A percentile compares a stretch with the other conserved stretches of the same genome.
phyloP scores from a whole-genome alignment of 2,888 invertebrate species.

The Xylophagus ater region DNA sequence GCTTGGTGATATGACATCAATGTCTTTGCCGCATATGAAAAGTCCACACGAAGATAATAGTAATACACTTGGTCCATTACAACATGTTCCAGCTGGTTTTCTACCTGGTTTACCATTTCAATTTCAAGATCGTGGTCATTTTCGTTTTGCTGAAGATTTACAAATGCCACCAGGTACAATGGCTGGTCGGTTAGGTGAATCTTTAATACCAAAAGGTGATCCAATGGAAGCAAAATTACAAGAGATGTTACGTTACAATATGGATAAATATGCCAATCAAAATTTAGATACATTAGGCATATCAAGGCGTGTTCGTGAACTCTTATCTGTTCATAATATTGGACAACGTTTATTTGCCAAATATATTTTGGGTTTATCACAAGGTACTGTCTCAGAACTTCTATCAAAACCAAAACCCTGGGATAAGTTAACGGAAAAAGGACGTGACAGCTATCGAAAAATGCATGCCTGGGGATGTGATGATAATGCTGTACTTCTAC shows the following conservation, averaged over 20 bases:
- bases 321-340: slow-evolving; percentile 94
- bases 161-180: slow-evolving; percentile 70
- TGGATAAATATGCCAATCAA: slow-evolving; percentile 90
- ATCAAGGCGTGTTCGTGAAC: slow-evolving; percentile 81
- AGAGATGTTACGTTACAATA: slow-evolving; percentile 88
- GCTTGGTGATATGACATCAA: slow-evolving; percentile 22
- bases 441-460: slow-evolving; percentile 96
- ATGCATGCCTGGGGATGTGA: slow-evolving; percentile 99
- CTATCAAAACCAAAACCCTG: slow-evolving; percentile 98
- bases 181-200: slow-evolving; percentile 76
- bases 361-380: slow-evolving; percentile 90
- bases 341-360: slow-evolving; percentile 98
- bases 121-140: slow-evolving; percentile 70
- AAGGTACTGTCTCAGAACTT: slow-evolving; percentile 96
- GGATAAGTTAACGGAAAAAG: slow-evolving; percentile 99
- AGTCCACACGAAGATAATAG: slow-evolving; percentile 44
- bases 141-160: slow-evolving; percentile 74
- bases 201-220: slow-evolving; percentile 82
- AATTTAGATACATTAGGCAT: slow-evolving; percentile 92
- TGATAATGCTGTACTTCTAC: slow-evolving; percentile 90
- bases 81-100: slow-evolving; percentile 42
- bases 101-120: slow-evolving; percentile 51
- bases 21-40: slow-evolving; percentile 39
- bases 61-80: slow-evolving; percentile 27
- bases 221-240: slow-evolving; percentile 89